phyloP scores from a whole-genome alignment of 2,113 vertebrate species.

The Alligator sinensis region DNA sequence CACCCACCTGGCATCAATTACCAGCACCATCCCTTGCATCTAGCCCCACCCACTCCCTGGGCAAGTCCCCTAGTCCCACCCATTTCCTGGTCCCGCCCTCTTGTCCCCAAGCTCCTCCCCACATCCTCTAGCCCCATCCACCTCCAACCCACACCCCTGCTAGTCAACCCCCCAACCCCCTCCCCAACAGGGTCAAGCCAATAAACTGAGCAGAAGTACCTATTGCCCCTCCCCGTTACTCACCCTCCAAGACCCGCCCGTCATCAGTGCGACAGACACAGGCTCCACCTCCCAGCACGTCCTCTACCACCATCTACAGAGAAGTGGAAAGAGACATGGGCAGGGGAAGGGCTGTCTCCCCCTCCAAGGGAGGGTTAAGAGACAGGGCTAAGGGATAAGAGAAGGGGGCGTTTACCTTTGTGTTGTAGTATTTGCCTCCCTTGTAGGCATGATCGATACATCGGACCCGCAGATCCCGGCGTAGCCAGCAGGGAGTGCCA shows the following conservation, averaged over 20 bases:
- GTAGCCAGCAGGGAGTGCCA: slow-evolving; percentile 82
- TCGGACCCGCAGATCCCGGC: slow-evolving; percentile 88
- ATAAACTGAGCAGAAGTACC: background rate
- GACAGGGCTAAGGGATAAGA: no score
- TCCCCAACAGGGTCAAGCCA: background rate
- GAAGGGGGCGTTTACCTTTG: slow-evolving; percentile 79
- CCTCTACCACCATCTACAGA: slow-evolving; percentile 88
- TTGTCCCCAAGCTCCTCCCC: background rate
- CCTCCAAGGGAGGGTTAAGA: no score
- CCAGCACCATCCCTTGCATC: background rate
- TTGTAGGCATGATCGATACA: slow-evolving; percentile 89
- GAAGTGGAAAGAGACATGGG: background rate
- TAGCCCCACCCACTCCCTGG: background rate
- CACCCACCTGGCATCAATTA: no score
- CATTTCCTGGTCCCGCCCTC: background rate
- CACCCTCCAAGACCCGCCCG: slow-evolving; percentile 87
- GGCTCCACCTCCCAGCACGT: slow-evolving; percentile 82
- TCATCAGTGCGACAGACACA: slow-evolving; percentile 91
- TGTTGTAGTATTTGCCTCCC: slow-evolving; percentile 90
- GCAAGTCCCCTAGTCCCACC: background rate
- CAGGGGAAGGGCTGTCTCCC: background rate
- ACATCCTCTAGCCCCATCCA: background rate
- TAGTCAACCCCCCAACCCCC: background rate
- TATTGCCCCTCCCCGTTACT: background rate
- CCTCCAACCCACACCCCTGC: background rate